A percentile compares a stretch with the other conserved stretches of the same genome.
Evolutionary conservation across 2,113 vertebrate species (phyloP).

Genomic region (Cariama cristata): DNA sequence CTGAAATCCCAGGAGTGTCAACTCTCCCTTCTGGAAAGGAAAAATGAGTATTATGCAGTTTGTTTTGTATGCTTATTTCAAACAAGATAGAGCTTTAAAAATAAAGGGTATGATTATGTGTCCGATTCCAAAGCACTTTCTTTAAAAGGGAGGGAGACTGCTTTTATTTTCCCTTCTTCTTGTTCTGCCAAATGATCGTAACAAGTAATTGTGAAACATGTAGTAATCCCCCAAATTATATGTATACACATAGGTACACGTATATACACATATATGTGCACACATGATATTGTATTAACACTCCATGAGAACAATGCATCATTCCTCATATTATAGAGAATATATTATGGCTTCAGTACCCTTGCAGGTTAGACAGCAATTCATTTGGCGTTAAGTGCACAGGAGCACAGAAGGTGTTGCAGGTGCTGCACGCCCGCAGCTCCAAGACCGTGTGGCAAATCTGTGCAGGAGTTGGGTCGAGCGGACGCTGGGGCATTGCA

Average conservation of each 20-base stretch:
- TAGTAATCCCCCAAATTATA: background rate
- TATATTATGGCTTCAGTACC: background rate
- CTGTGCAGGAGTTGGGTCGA: background rate
- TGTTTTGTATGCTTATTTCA: background rate
- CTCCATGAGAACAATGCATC: background rate
- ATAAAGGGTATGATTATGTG: background rate
- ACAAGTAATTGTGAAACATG: background rate
- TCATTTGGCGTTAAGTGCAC: background rate
- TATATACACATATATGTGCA: background rate
- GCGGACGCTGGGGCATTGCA: accelerated
- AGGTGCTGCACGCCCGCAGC: too few species aligned
- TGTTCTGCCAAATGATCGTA: background rate
- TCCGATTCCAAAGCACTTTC: background rate
- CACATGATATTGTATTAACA: background rate
- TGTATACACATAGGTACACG: too few species aligned
- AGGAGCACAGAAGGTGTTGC: background rate
- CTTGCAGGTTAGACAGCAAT: background rate
- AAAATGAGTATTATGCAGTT: background rate
- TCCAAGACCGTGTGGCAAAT: accelerated
- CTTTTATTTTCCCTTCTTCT: background rate
- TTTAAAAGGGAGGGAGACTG: background rate
- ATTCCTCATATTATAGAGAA: background rate
- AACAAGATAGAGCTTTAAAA: background rate
- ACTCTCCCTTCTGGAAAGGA: background rate
- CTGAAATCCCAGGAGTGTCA: background rate